Evolutionary conservation across 2,113 vertebrate species (phyloP).

Genomic region (Trochalopteron elliotii): DNA sequence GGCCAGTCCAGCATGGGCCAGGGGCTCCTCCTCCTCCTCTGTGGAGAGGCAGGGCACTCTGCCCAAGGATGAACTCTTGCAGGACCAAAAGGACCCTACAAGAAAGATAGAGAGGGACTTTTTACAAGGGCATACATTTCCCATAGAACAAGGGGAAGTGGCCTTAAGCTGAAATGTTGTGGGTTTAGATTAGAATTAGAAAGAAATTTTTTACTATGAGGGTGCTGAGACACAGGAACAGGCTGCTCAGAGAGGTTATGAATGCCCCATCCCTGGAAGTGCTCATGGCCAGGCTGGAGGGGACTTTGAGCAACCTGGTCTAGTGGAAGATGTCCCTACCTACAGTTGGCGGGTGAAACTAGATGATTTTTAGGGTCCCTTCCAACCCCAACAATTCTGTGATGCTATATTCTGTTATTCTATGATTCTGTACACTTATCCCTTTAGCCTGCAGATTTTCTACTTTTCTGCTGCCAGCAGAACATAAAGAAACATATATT

Average conservation of each 20-base stretch:
- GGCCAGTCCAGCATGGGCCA: not conserved
- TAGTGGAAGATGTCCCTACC: not conserved
- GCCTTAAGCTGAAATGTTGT: not conserved
- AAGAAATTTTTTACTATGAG: not conserved
- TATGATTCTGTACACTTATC: not conserved
- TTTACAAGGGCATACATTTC: not conserved
- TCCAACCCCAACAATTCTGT: not conserved
- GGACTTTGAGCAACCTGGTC: not conserved
- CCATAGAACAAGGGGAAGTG: not conserved
- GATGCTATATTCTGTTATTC: not conserved
- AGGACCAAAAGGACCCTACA: not conserved
- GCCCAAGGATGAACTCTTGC: rapidly evolving
- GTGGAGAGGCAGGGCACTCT: not conserved
- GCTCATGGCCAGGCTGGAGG: not conserved
- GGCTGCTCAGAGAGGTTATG: not conserved
- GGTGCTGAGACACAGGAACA: not conserved
- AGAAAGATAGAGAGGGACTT: not conserved
- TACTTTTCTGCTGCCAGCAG: not conserved
- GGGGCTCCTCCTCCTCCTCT: not conserved
- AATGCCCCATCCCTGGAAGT: not conserved
- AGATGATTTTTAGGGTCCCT: not conserved
- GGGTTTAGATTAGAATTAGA: not conserved
- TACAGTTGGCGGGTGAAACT: rapidly evolving
- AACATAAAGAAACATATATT: not conserved
- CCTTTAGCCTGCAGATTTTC: not conserved